phyloP scores from a whole-genome alignment of 2,113 vertebrate genomes.

The Heterotis niloticus region DNA sequence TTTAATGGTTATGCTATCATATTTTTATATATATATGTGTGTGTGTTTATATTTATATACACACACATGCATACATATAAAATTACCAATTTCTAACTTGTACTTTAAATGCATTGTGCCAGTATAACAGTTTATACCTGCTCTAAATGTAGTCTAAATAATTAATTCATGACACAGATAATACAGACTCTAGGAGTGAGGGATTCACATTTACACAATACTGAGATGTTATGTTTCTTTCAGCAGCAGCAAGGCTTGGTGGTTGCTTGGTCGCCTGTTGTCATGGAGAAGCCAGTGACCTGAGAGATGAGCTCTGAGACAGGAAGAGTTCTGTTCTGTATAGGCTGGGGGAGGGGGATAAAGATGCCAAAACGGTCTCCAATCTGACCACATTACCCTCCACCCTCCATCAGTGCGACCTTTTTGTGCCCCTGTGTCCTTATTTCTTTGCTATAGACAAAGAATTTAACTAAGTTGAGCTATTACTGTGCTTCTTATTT shows the following conservation, averaged over 20 bases:
- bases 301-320: not conserved
- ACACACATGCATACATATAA: no score
- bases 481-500: not conserved
- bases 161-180: conserved; percentile 25
- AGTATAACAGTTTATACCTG: not conserved
- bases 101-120: no score
- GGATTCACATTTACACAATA: not conserved
- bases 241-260: not conserved
- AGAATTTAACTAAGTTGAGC: not conserved
- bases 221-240: not conserved
- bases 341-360: not conserved
- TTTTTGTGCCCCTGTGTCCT: not conserved
- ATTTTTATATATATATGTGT: no score
- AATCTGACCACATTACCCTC: not conserved
- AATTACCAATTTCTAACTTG: no score
- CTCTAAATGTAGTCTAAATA: not conserved
- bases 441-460: no score
- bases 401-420: not conserved
- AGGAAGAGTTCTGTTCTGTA: not conserved
- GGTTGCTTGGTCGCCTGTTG: not conserved
- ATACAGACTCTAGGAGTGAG: not conserved
- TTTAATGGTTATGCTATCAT: no score
- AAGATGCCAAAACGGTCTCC: not conserved
- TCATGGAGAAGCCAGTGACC: not conserved
- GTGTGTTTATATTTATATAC: no score